Evolutionary conservation across 2,113 vertebrate species (phyloP), one percentile per base, ranked within the genome.

Genomic region (Sterrhoptilus dennistouni): DNA sequence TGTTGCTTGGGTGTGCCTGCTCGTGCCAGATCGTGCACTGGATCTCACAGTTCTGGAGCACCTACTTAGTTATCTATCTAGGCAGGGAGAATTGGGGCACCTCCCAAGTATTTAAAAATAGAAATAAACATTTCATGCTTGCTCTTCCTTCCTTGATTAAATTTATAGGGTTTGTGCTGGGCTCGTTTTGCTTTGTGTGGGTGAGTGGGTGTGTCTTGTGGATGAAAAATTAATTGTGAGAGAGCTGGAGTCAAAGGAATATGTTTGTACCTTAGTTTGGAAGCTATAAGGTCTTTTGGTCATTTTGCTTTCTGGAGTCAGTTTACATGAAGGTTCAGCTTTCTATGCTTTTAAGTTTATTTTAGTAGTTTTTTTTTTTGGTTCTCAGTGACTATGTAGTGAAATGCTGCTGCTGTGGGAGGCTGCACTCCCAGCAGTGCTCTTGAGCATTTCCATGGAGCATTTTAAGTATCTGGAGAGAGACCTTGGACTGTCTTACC

Each of bases 31-130:
- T 91, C 17, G 3, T 35, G 89, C 65, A 21, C 35, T 86, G 82
- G 56, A 91, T 96, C 93, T 96, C 35, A 2, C 76, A n/a, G 40
- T 52, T 82, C 61, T 75, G 96, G 77, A 89, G 95, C 83, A 87
- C 87, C 81, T 87, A 75, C 56, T 66, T 63, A 45, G 83, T 84
- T 91, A 84, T 33, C 89, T 89, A 8, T 64, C 38, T 56, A 66
- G 68, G 56, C 52, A 84, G 89, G 89, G 86, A 95, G 89, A 71
- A 35, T 5, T 63, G 53, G 14, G 87, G 91, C 77, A 79, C 87
- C 94, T 96, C 95, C 94, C 91, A 82, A 17, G 53, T 50, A 53
- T 82, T 94, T 97, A 96, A 96, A 97, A 97, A 97, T 96, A 97
- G 93, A 95, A 91, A 65, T 92, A 95, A 95, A 93, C 91, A 79